phyloP scores from a whole-genome alignment of 1,140 invertebrate species.

The Battus philenor region DNA sequence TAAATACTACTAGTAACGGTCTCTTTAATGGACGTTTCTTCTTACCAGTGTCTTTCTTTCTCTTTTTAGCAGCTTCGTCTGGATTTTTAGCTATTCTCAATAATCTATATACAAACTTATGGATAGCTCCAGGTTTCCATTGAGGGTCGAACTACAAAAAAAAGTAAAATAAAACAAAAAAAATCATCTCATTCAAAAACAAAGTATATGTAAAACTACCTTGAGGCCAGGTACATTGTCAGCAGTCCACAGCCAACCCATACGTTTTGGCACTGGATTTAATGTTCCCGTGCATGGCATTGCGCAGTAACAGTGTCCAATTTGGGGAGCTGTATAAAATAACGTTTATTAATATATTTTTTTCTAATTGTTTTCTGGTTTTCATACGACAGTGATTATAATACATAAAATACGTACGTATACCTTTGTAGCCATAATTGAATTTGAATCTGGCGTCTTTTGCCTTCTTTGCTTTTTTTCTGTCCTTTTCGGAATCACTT shows the following conservation, averaged over 20 bases:
- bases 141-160: constrained; percentile 58
- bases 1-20: constrained; percentile 54
- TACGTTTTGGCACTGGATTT: constrained; percentile 48
- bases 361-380: not conserved
- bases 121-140: constrained; percentile 59
- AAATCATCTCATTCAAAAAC: constrained; percentile 14
- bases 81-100: constrained; percentile 56
- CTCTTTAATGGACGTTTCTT: constrained; percentile 50
- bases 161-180: constrained; percentile 36
- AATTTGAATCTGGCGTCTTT: constrained; percentile 60
- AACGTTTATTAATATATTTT: constrained; percentile 18
- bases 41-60: constrained; percentile 38
- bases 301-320: constrained; percentile 56
- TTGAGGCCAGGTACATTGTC: constrained; percentile 57
- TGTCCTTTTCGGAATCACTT: constrained; percentile 53
- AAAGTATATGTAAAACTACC: constrained; percentile 30
- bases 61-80: constrained; percentile 48
- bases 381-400: not conserved
- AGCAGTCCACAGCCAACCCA: constrained; percentile 67
- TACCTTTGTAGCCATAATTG: constrained; percentile 67
- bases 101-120: constrained; percentile 56
- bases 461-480: constrained; percentile 52
- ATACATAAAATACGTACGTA: constrained; percentile 62
- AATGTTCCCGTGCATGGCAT: constrained; percentile 53
- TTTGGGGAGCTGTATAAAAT: constrained; percentile 48